Base-by-base conservation (phyloP, 1,140 invertebrate genomes). In the Megalopta genalis region DNA sequence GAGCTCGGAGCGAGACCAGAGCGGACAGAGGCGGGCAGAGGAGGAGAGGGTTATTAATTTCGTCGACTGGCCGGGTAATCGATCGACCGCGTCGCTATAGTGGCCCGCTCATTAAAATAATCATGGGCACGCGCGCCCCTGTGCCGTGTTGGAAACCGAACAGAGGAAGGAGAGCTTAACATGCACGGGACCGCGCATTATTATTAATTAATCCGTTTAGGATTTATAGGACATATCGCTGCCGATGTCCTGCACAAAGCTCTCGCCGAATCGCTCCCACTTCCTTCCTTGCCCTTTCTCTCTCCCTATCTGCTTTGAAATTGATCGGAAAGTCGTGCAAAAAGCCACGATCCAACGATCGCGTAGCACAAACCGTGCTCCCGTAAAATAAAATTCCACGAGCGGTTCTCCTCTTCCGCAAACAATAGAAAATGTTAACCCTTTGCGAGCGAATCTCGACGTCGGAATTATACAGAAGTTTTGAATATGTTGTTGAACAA, bases 161-260 rank as follows among this genome's bases (percentile, higher is more conserved):
- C 42, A 63, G 57, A 27, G 25, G 63, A 77, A 65, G 52, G 82
- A 79, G 68, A 73, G 83, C 64, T 85, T 81, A 77, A 86, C 81
- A 85, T 59, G 83, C 76, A 70, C 80, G 77, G 80, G 64, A 85
- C 83, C 83, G 57, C 64, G 76, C 84, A 85, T 85, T 86, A 86
- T 86, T 86, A 86, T 86, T 86, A 86, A 86, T 86, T 86, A 86
- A 86, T 86, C 85, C 77, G 85, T 86, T 86, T 86, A 86, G 81
- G 77, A 86, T 86, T 80, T 86, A 86, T 86, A 83, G 80, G 76
- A 72, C 63, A 68, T 66, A 85, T 86, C 76, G 84, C 46, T 23
- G 66, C 42, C 63, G 63, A 18, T 80, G 72, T 63, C 72, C 72
- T 7, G 21, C 39, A 27, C 78, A 46, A 62, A 67, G 54, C 64